A percentile compares a stretch with the other conserved stretches of the same genome.
Conservation (phyloP, 2,888 invertebrate species). For the Hyalella azteca region DNA sequence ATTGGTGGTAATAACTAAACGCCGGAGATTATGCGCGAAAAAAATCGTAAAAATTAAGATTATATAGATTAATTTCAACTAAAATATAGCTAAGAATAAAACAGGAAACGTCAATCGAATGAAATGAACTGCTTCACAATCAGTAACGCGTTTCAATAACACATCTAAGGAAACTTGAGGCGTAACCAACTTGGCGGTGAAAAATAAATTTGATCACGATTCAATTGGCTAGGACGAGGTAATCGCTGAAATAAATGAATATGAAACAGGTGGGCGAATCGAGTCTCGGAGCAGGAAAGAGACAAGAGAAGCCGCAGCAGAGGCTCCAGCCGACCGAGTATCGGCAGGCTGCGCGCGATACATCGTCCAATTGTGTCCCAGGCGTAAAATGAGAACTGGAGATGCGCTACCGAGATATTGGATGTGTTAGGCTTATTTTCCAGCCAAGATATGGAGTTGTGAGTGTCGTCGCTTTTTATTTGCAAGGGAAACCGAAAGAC, state of each 20-base stretch:
- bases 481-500: not conserved
- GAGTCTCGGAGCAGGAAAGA: not conserved
- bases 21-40: too few relatives aligned
- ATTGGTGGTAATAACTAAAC: too few relatives aligned
- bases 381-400: constrained; percentile 27
- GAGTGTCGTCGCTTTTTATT: not conserved
- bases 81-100: too few relatives aligned
- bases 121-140: too few relatives aligned
- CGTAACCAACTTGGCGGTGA: too few relatives aligned
- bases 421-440: constrained; percentile 35
- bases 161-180: too few relatives aligned
- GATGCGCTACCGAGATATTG: constrained; percentile 28
- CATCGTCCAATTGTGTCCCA: constrained; percentile 25
- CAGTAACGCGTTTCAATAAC: too few relatives aligned
- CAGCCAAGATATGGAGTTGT: not conserved
- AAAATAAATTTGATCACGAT: not conserved
- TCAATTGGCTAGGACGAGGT: not conserved
- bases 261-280: not conserved
- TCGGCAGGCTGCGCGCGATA: constrained; percentile 4
- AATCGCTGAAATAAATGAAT: constrained; percentile 12
- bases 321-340: not conserved
- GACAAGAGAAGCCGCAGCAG: not conserved
- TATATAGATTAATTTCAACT: too few relatives aligned
- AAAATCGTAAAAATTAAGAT: too few relatives aligned
- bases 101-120: too few relatives aligned